These are phyloP conservation scores for Aix galericulata DNA, from an alignment of 2,113 vertebrate species.

Conservation along the genomic window DNA sequence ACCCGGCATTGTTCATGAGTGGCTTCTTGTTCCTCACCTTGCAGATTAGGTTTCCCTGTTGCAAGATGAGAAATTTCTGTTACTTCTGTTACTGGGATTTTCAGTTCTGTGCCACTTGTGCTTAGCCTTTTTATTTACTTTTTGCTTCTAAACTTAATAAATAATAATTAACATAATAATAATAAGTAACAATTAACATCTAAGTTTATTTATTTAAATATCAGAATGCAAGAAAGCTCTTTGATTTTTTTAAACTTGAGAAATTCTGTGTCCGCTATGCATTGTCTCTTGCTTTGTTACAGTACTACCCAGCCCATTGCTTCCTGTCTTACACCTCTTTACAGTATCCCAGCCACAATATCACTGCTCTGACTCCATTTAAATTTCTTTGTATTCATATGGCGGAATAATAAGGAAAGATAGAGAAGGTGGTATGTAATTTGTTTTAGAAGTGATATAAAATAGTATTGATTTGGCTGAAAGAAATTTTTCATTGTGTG, in stretches of 20 bases:
- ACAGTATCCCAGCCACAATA: background rate
- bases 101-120: background rate
- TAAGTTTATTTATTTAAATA: background rate
- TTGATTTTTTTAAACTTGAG: background rate
- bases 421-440: background rate
- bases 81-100: background rate
- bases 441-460: background rate
- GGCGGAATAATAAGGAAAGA: background rate
- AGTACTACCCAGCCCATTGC: background rate
- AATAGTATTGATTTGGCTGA: background rate
- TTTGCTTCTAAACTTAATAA: background rate
- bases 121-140: background rate
- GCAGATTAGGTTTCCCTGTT: background rate
- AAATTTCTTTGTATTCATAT: background rate
- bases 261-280: accelerated
- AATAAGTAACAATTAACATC: background rate
- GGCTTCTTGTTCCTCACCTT: accelerated
- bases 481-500: background rate
- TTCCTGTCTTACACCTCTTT: background rate
- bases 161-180: background rate
- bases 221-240: background rate
- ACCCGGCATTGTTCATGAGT: background rate
- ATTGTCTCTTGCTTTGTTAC: background rate
- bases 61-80: background rate
- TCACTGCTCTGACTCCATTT: background rate